phyloP scores from a whole-genome alignment of 2,113 vertebrate genomes.

The Labrus mixtus region DNA sequence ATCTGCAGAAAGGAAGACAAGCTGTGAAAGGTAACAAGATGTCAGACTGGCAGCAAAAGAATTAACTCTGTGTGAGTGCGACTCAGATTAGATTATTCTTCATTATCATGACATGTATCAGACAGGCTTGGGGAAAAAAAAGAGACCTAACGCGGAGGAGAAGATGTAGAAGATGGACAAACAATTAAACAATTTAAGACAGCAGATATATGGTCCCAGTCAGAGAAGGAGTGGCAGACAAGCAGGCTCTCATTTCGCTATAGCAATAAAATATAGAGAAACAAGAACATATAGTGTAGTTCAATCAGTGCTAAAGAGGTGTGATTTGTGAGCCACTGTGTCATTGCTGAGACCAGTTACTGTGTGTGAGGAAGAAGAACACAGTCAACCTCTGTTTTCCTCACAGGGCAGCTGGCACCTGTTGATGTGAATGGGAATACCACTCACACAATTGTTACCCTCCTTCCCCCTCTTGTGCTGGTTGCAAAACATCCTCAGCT shows the following conservation, averaged over 20 bases:
- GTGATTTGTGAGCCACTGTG: constrained; percentile 37
- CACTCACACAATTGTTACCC: constrained; percentile 22
- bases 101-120: background rate
- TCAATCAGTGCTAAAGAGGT: constrained; percentile 10
- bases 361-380: constrained; percentile 18
- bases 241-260: background rate
- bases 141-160: too few relatives aligned
- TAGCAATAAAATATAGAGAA: background rate
- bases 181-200: background rate
- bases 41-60: background rate
- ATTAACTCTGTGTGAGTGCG: background rate
- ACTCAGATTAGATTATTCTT: background rate
- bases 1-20: constrained; percentile 10
- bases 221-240: background rate
- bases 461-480: constrained; percentile 1
- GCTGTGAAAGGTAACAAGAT: constrained; percentile 1
- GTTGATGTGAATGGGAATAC: constrained; percentile 59
- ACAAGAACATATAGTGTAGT: background rate
- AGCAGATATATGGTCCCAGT: background rate
- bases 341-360: constrained; percentile 26
- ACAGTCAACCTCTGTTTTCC: constrained; percentile 51
- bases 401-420: constrained; percentile 69
- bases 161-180: background rate
- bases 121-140: background rate
- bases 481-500: constrained; percentile 15